Evolutionary conservation across 2,797 vertebrate genomes (phyloP), one percentile per base, ranked within the genome.

Genomic region (Etheostoma perlongum): DNA sequence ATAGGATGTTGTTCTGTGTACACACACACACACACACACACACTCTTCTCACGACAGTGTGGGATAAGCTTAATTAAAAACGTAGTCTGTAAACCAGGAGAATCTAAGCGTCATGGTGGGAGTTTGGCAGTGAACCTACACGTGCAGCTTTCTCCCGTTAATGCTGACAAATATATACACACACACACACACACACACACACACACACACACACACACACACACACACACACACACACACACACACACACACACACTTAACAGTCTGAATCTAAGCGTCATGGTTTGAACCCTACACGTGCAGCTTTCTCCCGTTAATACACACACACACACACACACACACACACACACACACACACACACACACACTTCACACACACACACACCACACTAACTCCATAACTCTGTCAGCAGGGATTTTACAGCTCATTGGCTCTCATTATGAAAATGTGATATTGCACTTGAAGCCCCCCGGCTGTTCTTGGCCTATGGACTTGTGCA

Each of bases 351-450:
- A 25, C 25, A 42, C 62, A 66, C 52, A n/a, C n/a, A n/a, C n/a
- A n/a, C n/a, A n/a, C n/a, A n/a, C n/a, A n/a, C n/a, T n/a, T n/a
- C n/a, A 25, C 25, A 25, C 25, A 25, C 25, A 25, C 25, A 25
- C 25, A 25, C 25, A 25, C 25, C 25, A 2, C 25, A 25, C 25
- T n/a, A n/a, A n/a, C 85, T 76, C 82, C 83, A 85, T 89, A 84
- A 87, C 74, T 74, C 76, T 79, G 89, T 91, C 91, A 91, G 90
- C 85, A 75, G 90, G 87, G 90, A 93, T 93, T 93, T 92, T 2
- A 91, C 91, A 87, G 88, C 91, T 93, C 88, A 92, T 93, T 93
- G 91, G 83, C 85, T 90, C 88, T 91, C 86, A 90, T 92, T 92
- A 91, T 93, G 91, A 92, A 93, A 92, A 89, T 92, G 83, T 87